Base-by-base conservation (phyloP, 1,140 invertebrate genomes). In the Archegozetes longisetosus region DNA sequence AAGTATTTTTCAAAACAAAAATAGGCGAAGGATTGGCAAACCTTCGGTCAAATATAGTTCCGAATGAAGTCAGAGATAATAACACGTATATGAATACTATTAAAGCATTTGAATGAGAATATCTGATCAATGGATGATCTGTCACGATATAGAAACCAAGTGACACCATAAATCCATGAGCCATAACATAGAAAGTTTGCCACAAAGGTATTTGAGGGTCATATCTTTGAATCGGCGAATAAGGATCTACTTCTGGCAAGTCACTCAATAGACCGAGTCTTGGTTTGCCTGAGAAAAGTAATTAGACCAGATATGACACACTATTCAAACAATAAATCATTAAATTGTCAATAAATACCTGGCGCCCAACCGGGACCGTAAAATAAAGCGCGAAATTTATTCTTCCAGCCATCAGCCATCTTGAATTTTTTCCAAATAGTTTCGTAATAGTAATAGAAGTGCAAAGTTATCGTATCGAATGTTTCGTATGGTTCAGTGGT, bases 401-500 rank as follows among this genome's bases (percentile, higher is more conserved):
- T 26, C 1, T 14, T 14, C 0, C 58, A 25, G 1, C 24, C 50
- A 24, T 63, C 48, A 13, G 56, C 53, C 26, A 53, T 46, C 53
- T 60, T 54, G 17, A 66, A 60, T 26, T 61, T 64, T 17, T 58
- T 65, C 62, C 63, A 66, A 3, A 66, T 80, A 64, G 82, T 58
- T 2, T 55, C 46, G 13, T 20, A 29, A 22, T 60, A 64, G 26
- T 58, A 58, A 23, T 65, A 64, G 22, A 62, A 53, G 17, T 84
- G 82, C 4, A 62, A 24, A 20, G 50, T 53, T 2, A 88, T 53
- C 1, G 84, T 82, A 71, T 90, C 85, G 71, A 88, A 90, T 0
- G 83, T 82, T 3, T 80, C 77, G 32, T 85, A 78, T 68, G 84
- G 85, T 66, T 83, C 80, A 1, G 88, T 84, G 14, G 91, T 73